Conservation (phyloP, 2,113 vertebrate genomes). For the Upupa epops region DNA sequence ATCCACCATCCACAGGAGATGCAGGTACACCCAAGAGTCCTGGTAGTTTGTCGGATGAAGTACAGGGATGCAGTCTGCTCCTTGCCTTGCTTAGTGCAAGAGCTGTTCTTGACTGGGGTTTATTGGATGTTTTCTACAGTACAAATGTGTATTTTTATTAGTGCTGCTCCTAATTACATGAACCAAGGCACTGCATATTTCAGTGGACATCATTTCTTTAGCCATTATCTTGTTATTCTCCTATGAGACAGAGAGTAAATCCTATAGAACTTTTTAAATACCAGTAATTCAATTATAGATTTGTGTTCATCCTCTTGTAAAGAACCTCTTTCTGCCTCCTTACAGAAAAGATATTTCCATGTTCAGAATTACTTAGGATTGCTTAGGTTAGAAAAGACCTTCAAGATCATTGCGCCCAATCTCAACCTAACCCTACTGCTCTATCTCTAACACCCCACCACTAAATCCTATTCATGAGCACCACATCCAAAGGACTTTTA, state of each 20-base stretch:
- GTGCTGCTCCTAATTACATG: slow-evolving; percentile 34
- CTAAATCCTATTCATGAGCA: no score
- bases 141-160: slow-evolving; percentile 38
- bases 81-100: not conserved
- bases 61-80: not conserved
- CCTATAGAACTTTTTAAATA: slow-evolving; percentile 37
- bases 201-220: slow-evolving; percentile 54
- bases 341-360: not conserved
- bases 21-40: not conserved
- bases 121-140: not conserved
- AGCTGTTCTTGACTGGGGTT: not conserved
- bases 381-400: no score
- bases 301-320: not conserved
- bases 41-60: not conserved
- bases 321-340: not conserved
- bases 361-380: no score
- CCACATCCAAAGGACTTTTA: no score
- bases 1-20: not conserved
- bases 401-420: no score
- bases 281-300: slow-evolving; percentile 27
- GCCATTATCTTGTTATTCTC: slow-evolving; percentile 55
- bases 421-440: no score
- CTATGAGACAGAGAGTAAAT: slow-evolving; percentile 34
- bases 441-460: no score
- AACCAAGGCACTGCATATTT: slow-evolving; percentile 15